phyloP scores from a whole-genome alignment of 2,113 vertebrate genomes.

The Ancistrus triradiatus region DNA sequence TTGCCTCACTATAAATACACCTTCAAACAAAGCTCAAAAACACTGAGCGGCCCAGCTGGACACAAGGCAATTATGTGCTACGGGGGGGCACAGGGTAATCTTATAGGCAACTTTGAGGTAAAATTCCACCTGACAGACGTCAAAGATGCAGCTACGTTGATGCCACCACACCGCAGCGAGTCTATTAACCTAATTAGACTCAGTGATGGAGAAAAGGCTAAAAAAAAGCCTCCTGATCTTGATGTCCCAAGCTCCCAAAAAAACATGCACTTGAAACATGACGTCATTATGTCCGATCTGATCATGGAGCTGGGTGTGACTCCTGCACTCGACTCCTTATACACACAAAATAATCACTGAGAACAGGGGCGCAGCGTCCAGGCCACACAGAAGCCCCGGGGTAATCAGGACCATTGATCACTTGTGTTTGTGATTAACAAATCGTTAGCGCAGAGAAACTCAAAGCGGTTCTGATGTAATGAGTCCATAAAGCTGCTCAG shows the following conservation, averaged over 20 bases:
- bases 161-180: slow-evolving; percentile 15
- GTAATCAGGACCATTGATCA: slow-evolving; percentile 17
- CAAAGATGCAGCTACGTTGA: slow-evolving; percentile 46
- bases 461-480: slow-evolving; percentile 9
- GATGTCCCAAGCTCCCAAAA: slow-evolving; percentile 10
- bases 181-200: slow-evolving; percentile 49
- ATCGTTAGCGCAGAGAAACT: background rate
- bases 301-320: background rate
- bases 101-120: slow-evolving; percentile 44
- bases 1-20: background rate
- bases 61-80: slow-evolving; percentile 1
- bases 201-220: background rate
- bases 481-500: too few species aligned
- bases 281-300: background rate
- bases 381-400: background rate
- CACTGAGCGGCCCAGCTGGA: background rate
- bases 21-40: background rate
- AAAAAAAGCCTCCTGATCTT: slow-evolving; percentile 13
- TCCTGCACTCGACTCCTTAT: slow-evolving; percentile 11
- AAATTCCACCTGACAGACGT: slow-evolving; percentile 62
- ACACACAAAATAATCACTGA: slow-evolving; percentile 24
- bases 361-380: background rate
- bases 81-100: slow-evolving; percentile 43
- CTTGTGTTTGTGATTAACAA: background rate
- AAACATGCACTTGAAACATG: background rate